Evolutionary conservation across 2,113 vertebrate species (phyloP).

Genomic region (Aramus guarauna): DNA sequence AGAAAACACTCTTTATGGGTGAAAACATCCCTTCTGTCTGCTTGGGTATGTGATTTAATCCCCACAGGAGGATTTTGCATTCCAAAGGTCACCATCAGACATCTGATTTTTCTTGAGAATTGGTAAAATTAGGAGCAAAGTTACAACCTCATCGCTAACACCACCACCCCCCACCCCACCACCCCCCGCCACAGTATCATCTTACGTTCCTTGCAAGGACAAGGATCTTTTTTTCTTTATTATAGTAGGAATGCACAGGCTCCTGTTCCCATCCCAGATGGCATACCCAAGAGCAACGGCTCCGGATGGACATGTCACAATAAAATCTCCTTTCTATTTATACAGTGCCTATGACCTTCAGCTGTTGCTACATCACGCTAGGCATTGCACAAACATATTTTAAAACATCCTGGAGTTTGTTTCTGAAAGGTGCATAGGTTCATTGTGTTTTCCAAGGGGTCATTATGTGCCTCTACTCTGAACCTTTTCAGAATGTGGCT

Average conservation of each 20-base stretch:
- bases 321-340: slow-evolving; percentile 48
- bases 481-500: neutral
- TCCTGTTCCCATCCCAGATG: slow-evolving; percentile 29
- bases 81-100: neutral
- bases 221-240: neutral
- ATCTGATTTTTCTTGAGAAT: neutral
- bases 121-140: neutral
- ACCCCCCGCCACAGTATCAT: rapidly evolving
- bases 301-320: slow-evolving; percentile 35
- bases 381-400: neutral
- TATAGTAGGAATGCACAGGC: neutral
- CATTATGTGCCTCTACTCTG: rapidly evolving
- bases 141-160: rapidly evolving
- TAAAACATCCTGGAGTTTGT: slow-evolving; percentile 5
- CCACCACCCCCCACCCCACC: no score
- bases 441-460: neutral
- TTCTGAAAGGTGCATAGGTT: neutral
- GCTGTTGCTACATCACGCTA: neutral
- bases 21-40: neutral
- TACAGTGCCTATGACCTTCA: slow-evolving; percentile 12
- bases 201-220: neutral
- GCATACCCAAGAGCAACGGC: slow-evolving; percentile 27
- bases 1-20: neutral
- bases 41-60: neutral
- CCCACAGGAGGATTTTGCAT: neutral